Percentiles rank a stretch among this genome's conserved stretches.
These are phyloP conservation scores for Podarcis lilfordi DNA, from an alignment of 2,797 vertebrate species.

Conservation along the genomic window DNA sequence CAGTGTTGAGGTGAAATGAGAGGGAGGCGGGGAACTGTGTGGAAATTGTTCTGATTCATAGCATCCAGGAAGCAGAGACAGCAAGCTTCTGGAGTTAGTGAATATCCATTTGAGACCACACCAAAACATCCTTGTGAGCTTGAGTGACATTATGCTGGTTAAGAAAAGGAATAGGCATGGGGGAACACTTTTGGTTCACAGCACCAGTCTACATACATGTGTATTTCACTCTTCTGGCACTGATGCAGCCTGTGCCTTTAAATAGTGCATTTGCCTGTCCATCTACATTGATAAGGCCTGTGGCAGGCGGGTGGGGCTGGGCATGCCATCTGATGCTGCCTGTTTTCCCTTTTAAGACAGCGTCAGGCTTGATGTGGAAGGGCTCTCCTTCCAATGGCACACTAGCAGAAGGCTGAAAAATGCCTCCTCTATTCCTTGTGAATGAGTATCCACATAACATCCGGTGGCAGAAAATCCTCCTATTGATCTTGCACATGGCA, in stretches of 20 bases:
- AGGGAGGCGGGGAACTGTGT: neutral
- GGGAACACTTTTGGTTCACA: neutral
- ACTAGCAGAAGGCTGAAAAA: neutral
- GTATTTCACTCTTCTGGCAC: neutral
- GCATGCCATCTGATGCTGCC: neutral
- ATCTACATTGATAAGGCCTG: neutral
- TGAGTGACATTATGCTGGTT: neutral
- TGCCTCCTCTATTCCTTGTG: neutral
- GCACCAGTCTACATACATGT: neutral
- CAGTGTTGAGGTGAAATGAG: neutral
- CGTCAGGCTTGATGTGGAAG: neutral
- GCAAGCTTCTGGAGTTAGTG: neutral
- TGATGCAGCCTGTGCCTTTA: neutral
- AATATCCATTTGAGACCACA: neutral
- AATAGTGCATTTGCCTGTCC: neutral
- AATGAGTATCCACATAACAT: neutral
- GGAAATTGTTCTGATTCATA: neutral
- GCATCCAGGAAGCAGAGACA: neutral
- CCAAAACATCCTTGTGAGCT: neutral
- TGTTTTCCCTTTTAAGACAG: neutral
- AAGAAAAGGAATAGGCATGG: neutral
- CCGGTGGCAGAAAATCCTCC: neutral
- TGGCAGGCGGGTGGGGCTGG: neutral
- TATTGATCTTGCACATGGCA: neutral
- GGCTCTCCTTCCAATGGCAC: neutral